Percentiles rank a stretch among this genome's conserved stretches.
These are phyloP conservation scores for Gorsachius goisagi DNA, from an alignment of 2,113 vertebrate genomes.

Conservation along the genomic window DNA sequence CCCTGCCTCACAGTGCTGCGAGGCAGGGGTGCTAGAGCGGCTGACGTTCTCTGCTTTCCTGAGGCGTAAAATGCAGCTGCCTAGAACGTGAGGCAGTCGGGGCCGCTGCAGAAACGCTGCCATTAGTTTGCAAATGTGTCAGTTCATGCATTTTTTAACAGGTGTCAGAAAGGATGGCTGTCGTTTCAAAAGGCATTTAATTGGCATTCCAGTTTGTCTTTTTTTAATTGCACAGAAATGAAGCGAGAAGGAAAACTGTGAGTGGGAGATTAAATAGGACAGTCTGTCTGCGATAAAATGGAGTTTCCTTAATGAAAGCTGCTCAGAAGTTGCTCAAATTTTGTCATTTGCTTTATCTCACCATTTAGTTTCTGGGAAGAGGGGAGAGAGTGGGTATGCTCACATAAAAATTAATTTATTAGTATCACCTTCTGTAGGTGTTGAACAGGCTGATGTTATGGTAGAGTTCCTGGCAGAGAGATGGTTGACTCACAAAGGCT, in stretches of 20 bases:
- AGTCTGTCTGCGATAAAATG: conserved; percentile 15
- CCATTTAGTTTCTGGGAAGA: neutral
- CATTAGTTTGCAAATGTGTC: conserved; percentile 15
- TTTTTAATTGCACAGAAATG: conserved; percentile 56
- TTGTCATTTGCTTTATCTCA: neutral
- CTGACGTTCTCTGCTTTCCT: neutral
- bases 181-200: conserved; percentile 15
- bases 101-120: neutral
- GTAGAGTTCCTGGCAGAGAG: neutral
- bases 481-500: neutral
- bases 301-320: conserved; percentile 42
- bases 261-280: conserved; percentile 26
- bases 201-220: conserved; percentile 26
- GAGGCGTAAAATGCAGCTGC: neutral
- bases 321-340: neutral
- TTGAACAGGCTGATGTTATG: neutral
- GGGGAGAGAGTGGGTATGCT: neutral
- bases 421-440: neutral
- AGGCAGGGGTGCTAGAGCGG: neutral
- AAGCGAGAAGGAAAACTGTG: neutral
- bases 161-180: neutral
- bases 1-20: accelerated
- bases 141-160: conserved; percentile 35
- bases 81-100: neutral
- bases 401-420: neutral